Base-by-base conservation (phyloP, 2,113 vertebrate genomes). In the Pygoscelis adeliae region DNA sequence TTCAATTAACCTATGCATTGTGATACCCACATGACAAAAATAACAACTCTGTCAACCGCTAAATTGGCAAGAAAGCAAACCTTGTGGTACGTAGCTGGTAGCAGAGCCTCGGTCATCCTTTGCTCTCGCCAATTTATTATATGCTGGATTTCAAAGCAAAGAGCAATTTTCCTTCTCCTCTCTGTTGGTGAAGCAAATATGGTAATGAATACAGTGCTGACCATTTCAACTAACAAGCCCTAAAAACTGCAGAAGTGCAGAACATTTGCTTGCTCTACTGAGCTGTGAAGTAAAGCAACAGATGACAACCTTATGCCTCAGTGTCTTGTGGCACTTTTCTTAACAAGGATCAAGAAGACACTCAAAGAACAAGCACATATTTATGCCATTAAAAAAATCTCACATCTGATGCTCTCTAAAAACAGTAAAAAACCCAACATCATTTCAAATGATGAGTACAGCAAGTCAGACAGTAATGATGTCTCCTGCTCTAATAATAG, bases 301-400 rank as follows among this genome's bases (percentile, higher is more conserved):
- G 32, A 88, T 67, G 88, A 86, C n/a, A 96, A 34, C 63, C 79
- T 93, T 38, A 73, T 88, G 71, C 32, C 62, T 71, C 73, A 59
- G 42, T 18, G 34, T 71, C 63, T 84, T 8, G 13, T 72, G 74
- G 34, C 40, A 69, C 40, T 85, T 71, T 38, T 46, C 46, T 88
- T 58, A 72, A 46, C 6, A 63, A 63, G 13, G 30, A 78, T 50
- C 42, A 93, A 59, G 42, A 73, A 4, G 20, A 73, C 63, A 90
- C 58, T 85, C 47, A 26, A n/a, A 38, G 13, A n/a, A 59, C 80
- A 53, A 82, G 17, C 18, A 73, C 14, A 5, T 30, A 62, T 78
- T 90, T 74, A 47, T 52, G 40, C 42, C 47, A 67, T 52, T 86
- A 34, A 83, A 83, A 79, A 79, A 26, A 34, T 7, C 22, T 66